Conservation (phyloP, 2,797 vertebrate genomes). For the Helostoma temminkii region DNA sequence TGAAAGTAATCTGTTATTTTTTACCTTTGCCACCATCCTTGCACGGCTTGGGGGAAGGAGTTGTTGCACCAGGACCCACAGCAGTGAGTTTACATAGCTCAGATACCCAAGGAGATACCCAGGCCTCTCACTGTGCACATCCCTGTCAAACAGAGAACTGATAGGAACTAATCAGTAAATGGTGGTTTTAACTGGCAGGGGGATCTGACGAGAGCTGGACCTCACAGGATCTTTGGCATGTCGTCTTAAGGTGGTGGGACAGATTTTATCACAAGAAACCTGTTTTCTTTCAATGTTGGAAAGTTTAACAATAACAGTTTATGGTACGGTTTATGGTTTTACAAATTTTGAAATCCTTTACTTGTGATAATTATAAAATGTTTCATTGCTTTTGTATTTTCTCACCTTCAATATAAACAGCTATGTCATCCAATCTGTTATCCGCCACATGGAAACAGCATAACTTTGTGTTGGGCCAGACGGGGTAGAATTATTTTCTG, state of each 20-base stretch:
- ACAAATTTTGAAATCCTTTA: background rate
- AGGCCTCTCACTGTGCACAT: constrained; percentile 52
- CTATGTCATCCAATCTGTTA: background rate
- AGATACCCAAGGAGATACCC: constrained; percentile 77
- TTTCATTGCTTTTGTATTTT: background rate
- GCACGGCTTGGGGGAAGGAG: constrained; percentile 26
- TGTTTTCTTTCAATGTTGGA: constrained; percentile 29
- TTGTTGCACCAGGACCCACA: constrained; percentile 71
- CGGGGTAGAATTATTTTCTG: background rate
- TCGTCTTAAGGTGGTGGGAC: constrained; percentile 53
- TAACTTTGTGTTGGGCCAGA: no score
- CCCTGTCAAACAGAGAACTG: constrained; percentile 66
- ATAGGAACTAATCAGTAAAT: constrained; percentile 78
- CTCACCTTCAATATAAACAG: background rate
- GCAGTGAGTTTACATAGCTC: constrained; percentile 85
- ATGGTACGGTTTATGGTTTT: constrained; percentile 11
- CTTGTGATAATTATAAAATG: background rate
- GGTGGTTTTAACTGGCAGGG: constrained; percentile 72
- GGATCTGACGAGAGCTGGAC: constrained; percentile 75
- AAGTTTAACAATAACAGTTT: constrained; percentile 18
- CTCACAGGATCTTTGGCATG: constrained; percentile 75
- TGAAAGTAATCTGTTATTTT: constrained; percentile 49
- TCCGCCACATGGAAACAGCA: no score
- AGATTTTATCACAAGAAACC: constrained; percentile 73
- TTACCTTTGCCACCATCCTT: constrained; percentile 31